Conservation (phyloP, 2,113 vertebrate genomes). For the Macroglossus sobrinus region DNA sequence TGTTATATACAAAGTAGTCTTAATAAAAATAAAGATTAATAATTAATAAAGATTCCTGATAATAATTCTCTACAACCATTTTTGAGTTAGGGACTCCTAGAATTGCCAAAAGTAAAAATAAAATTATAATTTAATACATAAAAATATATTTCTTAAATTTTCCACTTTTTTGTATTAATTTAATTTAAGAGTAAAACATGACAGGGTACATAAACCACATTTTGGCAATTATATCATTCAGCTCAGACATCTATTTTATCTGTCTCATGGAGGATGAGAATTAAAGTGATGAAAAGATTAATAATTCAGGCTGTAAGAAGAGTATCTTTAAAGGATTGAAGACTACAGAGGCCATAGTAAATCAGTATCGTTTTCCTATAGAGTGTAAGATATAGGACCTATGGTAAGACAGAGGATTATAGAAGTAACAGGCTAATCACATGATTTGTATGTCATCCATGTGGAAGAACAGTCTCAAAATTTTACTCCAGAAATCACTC, state of each 20-base stretch:
- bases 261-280: background rate
- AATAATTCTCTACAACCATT: background rate
- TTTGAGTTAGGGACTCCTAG: background rate
- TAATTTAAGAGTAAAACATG: background rate
- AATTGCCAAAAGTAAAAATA: background rate
- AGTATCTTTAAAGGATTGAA: background rate
- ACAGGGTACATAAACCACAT: background rate
- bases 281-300: background rate
- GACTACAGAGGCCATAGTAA: background rate
- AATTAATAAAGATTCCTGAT: background rate
- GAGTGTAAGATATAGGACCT: background rate
- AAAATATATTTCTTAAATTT: background rate
- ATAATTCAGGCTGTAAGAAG: background rate
- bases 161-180: background rate
- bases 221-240: background rate
- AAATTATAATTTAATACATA: background rate
- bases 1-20: background rate
- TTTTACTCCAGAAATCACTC: background rate
- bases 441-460: background rate
- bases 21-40: background rate
- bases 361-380: background rate
- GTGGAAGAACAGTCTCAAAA: background rate
- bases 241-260: background rate
- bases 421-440: background rate
- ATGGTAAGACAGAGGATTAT: background rate